phyloP scores from a whole-genome alignment of 1,140 invertebrate genomes.

The Episyrphus balteatus region DNA sequence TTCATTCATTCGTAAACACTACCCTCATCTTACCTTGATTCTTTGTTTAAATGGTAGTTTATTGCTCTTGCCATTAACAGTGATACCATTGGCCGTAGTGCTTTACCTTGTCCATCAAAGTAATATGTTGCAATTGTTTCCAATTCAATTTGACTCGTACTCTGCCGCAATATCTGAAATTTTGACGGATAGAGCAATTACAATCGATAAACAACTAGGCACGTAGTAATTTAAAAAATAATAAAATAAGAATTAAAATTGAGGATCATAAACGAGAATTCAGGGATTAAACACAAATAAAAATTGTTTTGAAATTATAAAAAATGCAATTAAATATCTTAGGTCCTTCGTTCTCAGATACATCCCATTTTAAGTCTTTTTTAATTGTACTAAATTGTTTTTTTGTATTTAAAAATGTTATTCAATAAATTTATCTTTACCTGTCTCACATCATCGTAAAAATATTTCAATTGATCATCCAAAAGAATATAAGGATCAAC shows the following conservation, averaged over 20 bases:
- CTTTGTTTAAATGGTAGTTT: slow-evolving; percentile 77
- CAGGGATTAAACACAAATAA: too few relatives aligned
- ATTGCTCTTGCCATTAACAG: slow-evolving; percentile 84
- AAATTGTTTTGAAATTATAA: too few relatives aligned
- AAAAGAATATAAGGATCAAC: slow-evolving; percentile 76
- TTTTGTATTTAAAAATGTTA: too few relatives aligned
- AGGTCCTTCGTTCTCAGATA: too few relatives aligned
- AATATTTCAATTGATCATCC: slow-evolving; percentile 70
- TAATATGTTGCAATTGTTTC: slow-evolving; percentile 87
- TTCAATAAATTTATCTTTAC: slow-evolving; percentile 43
- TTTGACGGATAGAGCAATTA: too few relatives aligned
- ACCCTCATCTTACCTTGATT: slow-evolving; percentile 56
- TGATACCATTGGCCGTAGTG: slow-evolving; percentile 82
- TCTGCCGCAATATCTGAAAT: slow-evolving; percentile 60
- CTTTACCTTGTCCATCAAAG: slow-evolving; percentile 94
- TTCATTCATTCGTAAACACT: too few relatives aligned
- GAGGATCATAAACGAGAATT: too few relatives aligned
- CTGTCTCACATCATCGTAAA: slow-evolving; percentile 70
- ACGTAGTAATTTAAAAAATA: not conserved
- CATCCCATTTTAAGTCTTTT: too few relatives aligned
- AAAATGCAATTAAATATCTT: too few relatives aligned
- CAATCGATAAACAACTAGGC: too few relatives aligned
- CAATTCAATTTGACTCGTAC: slow-evolving; percentile 68
- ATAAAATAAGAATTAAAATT: not conserved
- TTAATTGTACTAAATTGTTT: too few relatives aligned